Base-by-base conservation (phyloP, 2,797 vertebrate genomes). In the Columba guinea region DNA sequence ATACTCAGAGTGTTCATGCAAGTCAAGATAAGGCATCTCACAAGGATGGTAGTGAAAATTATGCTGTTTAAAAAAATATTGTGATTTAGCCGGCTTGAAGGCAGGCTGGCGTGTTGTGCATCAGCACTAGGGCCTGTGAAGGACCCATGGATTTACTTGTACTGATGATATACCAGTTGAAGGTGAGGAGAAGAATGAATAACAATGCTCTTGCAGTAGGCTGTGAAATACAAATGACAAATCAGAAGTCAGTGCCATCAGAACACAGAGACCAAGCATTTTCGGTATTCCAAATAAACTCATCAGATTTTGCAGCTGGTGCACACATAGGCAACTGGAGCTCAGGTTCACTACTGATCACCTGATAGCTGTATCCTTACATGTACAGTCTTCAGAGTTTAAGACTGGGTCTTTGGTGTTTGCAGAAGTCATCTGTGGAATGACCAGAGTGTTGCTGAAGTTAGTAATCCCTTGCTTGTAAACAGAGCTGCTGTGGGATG, bases 391-490 rank as follows among this genome's bases (percentile, higher is more conserved):
- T 74, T 80, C 9, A 20, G 65, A 63, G 21, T 46, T 68, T 56
- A 48, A 41, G 41, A 35, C 24, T 39, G n/a, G 9, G 20, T 62
- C 48, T 84, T 84, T 1, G 1, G 27, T 62, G 41, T 55, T 81
- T 44, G 44, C 27, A 30, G 48, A 76, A 83, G 44, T 37, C 9
- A 0, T 11, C 34, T 13, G 16, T 51, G 46, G 48, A 88, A 84
- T 3, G 27, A 41, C 28, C 1, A 0, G 0, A 39, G 12, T 60
- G 37, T 62, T 1, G 2, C 10, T 90, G 23, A 64, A 69, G 20
- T 87, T 62, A 21, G 13, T 63, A 48, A 49, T 46, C 10, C 19
- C 70, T 52, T 86, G 15, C 16, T 68, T 81, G 35, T 60, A 59
- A 49, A 69, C 27, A 4, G 27, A 58, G 35, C 30, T 80, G 32